Evolutionary conservation across 2,113 vertebrate species (phyloP), one percentile per base, ranked within the genome.

Genomic region (Gila orcuttii): DNA sequence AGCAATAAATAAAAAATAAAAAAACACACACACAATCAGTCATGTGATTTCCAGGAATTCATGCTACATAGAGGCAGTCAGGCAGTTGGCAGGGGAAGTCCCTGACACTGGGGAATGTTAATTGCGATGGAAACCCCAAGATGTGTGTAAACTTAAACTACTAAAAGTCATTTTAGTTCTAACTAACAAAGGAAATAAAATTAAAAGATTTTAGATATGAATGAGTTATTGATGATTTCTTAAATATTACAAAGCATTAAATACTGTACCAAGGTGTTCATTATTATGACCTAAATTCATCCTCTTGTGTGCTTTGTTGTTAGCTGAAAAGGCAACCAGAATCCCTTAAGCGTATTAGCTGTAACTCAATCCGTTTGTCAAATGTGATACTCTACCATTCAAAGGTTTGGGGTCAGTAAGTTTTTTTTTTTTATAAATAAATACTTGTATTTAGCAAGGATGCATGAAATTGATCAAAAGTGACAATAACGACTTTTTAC

Each of bases 21-120:
- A n/a, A 12, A 1, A 1, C 1, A 39, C 3, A 59, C 31, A 62
- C 23, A 47, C 0, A 21, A 13, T 31, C 1, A 0, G 39, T 79
- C 87, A 86, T 11, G 19, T 88, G 87, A 74, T 80, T 81, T 84
- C 52, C 11, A 9, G 28, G 76, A 86, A 86, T 45, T 5, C 31
- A 62, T 11, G 23, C 8, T 19, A 4, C 6, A 5, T 9, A 19
- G 45, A 33, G 50, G 36, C 36, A 25, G 8, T 10, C 28, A n/a
- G 0, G 17, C 55, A 50, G 25, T n/a, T 74, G 50, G 12, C 15
- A 59, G 79, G 76, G 81, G n/a, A 84, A 80, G 6, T 83, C 79
- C 87, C 73, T 55, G 21, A 6, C 12, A 15, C 33, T 13, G 15
- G 78, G 23, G 31, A 75, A 45, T 21, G 10, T 6, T n/a, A 47